Percentiles rank a stretch among this genome's conserved stretches.
Conservation (phyloP, 2,888 invertebrate genomes). For the Tetropium fuscum region DNA sequence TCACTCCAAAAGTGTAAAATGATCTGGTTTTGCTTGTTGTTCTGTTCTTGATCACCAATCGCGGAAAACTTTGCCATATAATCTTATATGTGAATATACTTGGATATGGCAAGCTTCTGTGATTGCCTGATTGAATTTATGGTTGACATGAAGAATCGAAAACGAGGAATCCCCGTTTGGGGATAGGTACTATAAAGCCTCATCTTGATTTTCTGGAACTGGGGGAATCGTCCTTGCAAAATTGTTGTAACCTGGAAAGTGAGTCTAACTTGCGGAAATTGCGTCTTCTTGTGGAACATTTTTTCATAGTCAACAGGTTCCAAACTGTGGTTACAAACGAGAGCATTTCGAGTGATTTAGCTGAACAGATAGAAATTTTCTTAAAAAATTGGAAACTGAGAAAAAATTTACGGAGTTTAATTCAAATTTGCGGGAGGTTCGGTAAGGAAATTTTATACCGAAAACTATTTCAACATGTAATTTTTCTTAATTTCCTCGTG, state of each 20-base stretch:
- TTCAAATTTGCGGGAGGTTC: too few species aligned
- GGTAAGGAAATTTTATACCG: too few species aligned
- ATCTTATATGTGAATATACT: constrained; percentile 25
- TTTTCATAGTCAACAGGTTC: too few species aligned
- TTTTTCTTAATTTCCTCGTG: too few species aligned
- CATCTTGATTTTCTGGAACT: background rate
- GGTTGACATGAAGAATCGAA: constrained; percentile 24
- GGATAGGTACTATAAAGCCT: background rate
- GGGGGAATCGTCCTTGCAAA: background rate
- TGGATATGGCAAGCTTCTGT: constrained; percentile 20
- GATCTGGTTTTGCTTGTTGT: background rate
- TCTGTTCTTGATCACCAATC: background rate
- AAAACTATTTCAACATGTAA: too few species aligned
- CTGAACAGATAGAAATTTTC: too few species aligned
- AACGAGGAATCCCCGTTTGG: constrained; percentile 20
- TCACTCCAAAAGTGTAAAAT: background rate
- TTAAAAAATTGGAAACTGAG: too few species aligned
- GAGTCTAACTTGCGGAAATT: too few species aligned
- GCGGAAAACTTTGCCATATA: constrained; percentile 12
- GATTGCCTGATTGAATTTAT: constrained; percentile 12
- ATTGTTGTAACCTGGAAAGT: background rate
- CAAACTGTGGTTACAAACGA: too few species aligned
- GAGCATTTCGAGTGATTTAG: too few species aligned
- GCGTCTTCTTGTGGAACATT: too few species aligned
- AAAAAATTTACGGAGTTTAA: too few species aligned